Conservation (phyloP, 2,888 invertebrate species). For the Polymixis lichenea region DNA sequence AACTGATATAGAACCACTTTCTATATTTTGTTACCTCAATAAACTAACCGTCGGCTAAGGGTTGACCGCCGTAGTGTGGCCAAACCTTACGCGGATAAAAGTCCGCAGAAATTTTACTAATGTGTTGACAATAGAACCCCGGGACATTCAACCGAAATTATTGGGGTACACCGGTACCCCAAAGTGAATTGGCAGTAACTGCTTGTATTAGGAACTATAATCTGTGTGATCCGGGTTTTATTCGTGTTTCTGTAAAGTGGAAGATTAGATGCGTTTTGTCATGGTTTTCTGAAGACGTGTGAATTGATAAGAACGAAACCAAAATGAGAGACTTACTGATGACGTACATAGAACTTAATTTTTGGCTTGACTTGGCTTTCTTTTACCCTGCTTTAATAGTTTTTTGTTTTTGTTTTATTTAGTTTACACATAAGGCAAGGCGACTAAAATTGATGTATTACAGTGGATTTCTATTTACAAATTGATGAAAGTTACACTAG, state of each 20-base stretch:
- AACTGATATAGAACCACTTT: slow-evolving; percentile 20
- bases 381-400: neutral
- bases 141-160: slow-evolving; percentile 51
- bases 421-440: no score
- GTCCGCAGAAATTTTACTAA: slow-evolving; percentile 62
- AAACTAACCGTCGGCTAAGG: slow-evolving; percentile 41
- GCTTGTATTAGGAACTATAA: slow-evolving; percentile 37
- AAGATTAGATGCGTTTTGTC: neutral
- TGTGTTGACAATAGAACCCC: slow-evolving; percentile 61
- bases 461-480: neutral
- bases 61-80: slow-evolving; percentile 43
- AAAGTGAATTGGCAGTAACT: slow-evolving; percentile 46
- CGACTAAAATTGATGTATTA: neutral
- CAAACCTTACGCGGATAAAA: slow-evolving; percentile 53
- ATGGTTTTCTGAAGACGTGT: neutral
- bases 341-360: neutral
- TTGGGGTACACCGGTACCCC: slow-evolving; percentile 45
- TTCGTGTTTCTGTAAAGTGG: slow-evolving; percentile 20
- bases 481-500: neutral
- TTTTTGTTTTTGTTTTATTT: no score
- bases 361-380: neutral
- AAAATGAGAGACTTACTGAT: neutral
- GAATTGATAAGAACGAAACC: no score
- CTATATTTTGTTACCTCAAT: slow-evolving; percentile 32
- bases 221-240: slow-evolving; percentile 38